Evolutionary conservation across 2,888 invertebrate genomes (phyloP).

Genomic region (Xanthorhoe spadicearia): DNA sequence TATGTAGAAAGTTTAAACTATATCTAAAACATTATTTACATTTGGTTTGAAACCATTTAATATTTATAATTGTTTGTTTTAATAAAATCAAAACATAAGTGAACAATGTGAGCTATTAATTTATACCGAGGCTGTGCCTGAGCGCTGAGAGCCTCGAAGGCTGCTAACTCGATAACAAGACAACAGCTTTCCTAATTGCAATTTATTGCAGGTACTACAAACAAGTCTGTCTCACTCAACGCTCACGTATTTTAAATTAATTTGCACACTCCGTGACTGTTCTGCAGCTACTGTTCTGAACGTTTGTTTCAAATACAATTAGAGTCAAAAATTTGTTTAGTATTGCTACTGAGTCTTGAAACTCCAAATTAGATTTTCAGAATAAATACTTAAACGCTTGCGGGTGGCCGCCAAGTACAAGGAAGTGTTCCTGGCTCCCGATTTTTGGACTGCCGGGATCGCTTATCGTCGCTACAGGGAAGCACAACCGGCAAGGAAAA

Average conservation of each 20-base stretch:
- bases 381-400: too few species aligned
- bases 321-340: background rate
- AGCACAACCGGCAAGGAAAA: too few species aligned
- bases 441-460: too few species aligned
- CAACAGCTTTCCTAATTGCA: slow-evolving; percentile 84
- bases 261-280: slow-evolving; percentile 75
- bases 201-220: slow-evolving; percentile 85
- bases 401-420: too few species aligned
- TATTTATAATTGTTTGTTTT: background rate
- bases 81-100: slow-evolving; percentile 32
- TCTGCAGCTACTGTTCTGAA: slow-evolving; percentile 44
- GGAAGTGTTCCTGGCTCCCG: too few species aligned
- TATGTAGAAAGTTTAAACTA: too few species aligned
- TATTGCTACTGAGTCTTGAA: background rate
- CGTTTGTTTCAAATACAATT: slow-evolving; percentile 36
- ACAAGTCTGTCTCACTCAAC: slow-evolving; percentile 78
- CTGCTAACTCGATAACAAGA: slow-evolving; percentile 84
- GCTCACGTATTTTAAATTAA: slow-evolving; percentile 83
- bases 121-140: slow-evolving; percentile 62
- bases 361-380: too few species aligned
- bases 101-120: slow-evolving; percentile 67
- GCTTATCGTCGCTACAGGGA: too few species aligned
- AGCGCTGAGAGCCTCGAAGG: slow-evolving; percentile 73
- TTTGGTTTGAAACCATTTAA: too few species aligned
- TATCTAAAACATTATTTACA: too few species aligned